A percentile compares a stretch with the other conserved stretches of the same genome.
These are phyloP conservation scores for Panthera uncia DNA, from an alignment of 2,113 vertebrate genomes.

Conservation along the genomic window DNA sequence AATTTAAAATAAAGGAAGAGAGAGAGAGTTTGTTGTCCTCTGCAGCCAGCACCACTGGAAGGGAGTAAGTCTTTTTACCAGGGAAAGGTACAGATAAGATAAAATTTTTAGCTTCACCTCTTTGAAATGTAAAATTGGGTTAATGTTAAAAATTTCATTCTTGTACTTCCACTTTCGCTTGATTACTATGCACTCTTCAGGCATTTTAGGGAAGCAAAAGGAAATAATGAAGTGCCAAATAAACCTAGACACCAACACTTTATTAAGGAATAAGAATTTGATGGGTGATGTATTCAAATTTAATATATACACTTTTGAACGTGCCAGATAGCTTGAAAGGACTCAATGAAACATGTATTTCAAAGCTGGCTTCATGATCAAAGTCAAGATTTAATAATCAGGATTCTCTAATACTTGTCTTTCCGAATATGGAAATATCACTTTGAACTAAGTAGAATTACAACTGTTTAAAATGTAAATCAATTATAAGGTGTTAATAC, in stretches of 20 bases:
- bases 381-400: constrained; percentile 79
- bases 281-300: constrained; percentile 68
- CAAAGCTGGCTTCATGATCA: constrained; percentile 77
- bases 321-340: constrained; percentile 67
- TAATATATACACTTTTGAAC: constrained; percentile 67
- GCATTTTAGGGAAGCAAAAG: constrained; percentile 63
- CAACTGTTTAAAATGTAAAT: constrained; percentile 80
- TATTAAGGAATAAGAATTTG: constrained; percentile 67
- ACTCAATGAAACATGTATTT: constrained; percentile 74
- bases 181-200: constrained; percentile 48
- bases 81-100: constrained; percentile 22
- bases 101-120: constrained; percentile 53
- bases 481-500: constrained; percentile 79
- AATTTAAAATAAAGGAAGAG: constrained; percentile 34
- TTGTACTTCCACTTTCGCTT: constrained; percentile 55
- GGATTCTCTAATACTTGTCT: constrained; percentile 62
- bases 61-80: constrained; percentile 14
- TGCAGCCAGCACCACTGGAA: not conserved
- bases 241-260: constrained; percentile 45
- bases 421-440: constrained; percentile 54
- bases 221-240: constrained; percentile 54
- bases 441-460: constrained; percentile 80
- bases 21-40: not conserved
- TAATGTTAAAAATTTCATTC: constrained; percentile 69
- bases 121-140: constrained; percentile 72